phyloP scores from a whole-genome alignment of 2,888 invertebrate genomes.

The Ophion slaviceki region DNA sequence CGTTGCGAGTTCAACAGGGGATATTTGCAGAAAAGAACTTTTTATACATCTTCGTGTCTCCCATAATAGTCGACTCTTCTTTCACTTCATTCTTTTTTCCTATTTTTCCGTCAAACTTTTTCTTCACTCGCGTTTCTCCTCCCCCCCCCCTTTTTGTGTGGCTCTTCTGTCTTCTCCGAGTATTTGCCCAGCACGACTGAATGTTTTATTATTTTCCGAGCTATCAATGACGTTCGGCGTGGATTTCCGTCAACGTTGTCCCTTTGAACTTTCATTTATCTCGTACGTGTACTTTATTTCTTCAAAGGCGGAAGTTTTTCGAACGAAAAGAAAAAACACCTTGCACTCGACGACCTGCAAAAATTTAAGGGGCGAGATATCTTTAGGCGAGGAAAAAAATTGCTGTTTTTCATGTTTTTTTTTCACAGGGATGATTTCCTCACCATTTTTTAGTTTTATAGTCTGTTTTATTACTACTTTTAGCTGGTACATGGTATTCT shows the following conservation, averaged over 20 bases:
- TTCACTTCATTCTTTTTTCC: slow-evolving; percentile 32
- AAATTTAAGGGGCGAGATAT: too few species aligned
- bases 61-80: slow-evolving; percentile 20
- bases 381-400: too few species aligned
- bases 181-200: slow-evolving; percentile 21
- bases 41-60: slow-evolving; percentile 42
- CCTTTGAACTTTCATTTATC: too few species aligned
- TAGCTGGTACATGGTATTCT: too few species aligned
- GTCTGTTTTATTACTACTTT: too few species aligned
- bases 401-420: too few species aligned
- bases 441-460: too few species aligned
- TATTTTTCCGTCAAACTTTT: slow-evolving; percentile 27
- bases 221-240: slow-evolving; percentile 7
- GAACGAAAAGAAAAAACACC: too few species aligned
- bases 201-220: slow-evolving; percentile 10
- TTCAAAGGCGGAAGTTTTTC: too few species aligned
- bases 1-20: slow-evolving; percentile 44
- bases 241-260: neutral
- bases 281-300: too few species aligned
- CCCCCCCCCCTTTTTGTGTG: neutral
- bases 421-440: too few species aligned
- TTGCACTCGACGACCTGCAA: too few species aligned
- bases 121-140: slow-evolving; percentile 33
- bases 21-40: slow-evolving; percentile 56
- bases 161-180: neutral